Evolutionary conservation across 2,797 vertebrate species (phyloP), one percentile per base, ranked within the genome.

Genomic region (Paramormyrops hopkinsi): DNA sequence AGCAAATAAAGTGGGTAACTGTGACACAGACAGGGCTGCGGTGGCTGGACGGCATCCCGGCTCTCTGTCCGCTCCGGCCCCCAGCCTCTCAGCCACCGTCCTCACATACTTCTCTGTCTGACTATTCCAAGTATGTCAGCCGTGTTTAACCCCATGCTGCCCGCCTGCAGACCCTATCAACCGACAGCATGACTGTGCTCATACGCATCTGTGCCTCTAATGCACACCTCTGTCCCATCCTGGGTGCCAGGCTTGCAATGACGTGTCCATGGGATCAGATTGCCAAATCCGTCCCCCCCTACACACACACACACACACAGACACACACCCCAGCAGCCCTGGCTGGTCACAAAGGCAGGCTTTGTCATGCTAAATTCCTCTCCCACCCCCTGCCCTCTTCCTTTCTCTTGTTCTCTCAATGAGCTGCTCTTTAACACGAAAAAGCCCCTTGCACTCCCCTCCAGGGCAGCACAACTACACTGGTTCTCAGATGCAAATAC

Each of bases 261-360:
- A 92, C 88, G 92, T 91, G 93, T 90, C 59, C 89, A 93, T 92
- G 73, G 93, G 94, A 95, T 95, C 93, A 94, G 94, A 94, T 93
- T 92, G 91, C 91, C 92, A 94, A 94, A 94, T 94, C 93, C 92
- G 89, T 92, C 93, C 93, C 91, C 91, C 90, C 89, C 56, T 2
- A 25, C 53, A 86, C 44, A 87, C 9, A 25, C 44, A 87, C 9
- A 25, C 19, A 37, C 0, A 53, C 29, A 29, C 6, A 56, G 87
- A 91, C 92, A 91, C 87, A 92, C 91, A 88, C 86, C 54, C n/a
- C n/a, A 22, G n/a, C 56, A 59, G 56, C 56, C 3, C n/a, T 8
- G 19, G 5, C 84, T 94, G 95, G 94, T 94, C 94, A 95, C 95
- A 95, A 95, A 95, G 94, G 94, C 92, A 12, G 90, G 93, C 93